A percentile compares a stretch with the other conserved stretches of the same genome.
phyloP scores from a whole-genome alignment of 2,888 invertebrate species.

The Mechanitis mazaeus region DNA sequence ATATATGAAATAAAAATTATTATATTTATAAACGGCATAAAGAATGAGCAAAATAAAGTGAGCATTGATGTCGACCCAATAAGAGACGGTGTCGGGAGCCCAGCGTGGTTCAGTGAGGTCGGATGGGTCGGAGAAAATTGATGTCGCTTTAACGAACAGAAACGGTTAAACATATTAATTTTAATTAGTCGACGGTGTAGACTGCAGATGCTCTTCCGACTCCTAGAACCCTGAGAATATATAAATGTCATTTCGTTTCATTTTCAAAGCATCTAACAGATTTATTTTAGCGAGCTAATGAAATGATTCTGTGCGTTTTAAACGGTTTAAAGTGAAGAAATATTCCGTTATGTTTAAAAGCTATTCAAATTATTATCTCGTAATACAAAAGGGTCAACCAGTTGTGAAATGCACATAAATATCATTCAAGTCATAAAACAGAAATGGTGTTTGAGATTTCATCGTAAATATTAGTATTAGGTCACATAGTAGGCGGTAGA shows the following conservation, averaged over 20 bases:
- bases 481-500: conserved; percentile 35
- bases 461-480: conserved; percentile 21
- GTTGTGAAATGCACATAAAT: conserved; percentile 7
- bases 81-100: conserved; percentile 55
- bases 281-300: conserved; percentile 4
- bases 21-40: conserved; percentile 60
- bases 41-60: conserved; percentile 53
- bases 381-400: too few relatives aligned
- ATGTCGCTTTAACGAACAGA: conserved; percentile 29
- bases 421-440: conserved; percentile 7
- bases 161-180: conserved; percentile 29
- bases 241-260: neutral
- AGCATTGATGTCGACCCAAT: conserved; percentile 57
- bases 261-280: conserved; percentile 2
- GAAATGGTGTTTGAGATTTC: conserved; percentile 8
- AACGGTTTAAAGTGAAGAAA: neutral
- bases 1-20: neutral
- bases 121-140: conserved; percentile 36
- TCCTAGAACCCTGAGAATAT: conserved; percentile 4
- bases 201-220: conserved; percentile 14
- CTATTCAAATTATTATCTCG: neutral
- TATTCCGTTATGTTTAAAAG: neutral
- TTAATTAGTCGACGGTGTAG: conserved; percentile 26
- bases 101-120: conserved; percentile 39
- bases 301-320: neutral